Conservation (phyloP, 2,113 vertebrate genomes). For the Pardalotus punctatus region DNA sequence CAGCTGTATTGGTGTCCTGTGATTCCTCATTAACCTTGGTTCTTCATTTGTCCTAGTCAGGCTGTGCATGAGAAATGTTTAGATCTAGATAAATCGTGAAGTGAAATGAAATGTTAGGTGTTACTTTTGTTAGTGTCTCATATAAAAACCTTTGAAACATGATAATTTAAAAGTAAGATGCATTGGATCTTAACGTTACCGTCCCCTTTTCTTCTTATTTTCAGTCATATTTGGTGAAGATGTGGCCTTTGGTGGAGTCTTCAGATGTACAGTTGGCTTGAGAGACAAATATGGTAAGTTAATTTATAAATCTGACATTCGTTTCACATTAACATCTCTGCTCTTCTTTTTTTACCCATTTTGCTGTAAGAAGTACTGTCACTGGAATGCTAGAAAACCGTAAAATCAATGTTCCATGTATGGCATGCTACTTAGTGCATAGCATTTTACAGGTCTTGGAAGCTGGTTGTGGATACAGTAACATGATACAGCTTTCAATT, state of each 20-base stretch:
- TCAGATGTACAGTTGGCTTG: conserved; percentile 95
- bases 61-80: background rate
- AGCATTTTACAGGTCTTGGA: background rate
- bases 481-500: background rate
- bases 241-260: conserved; percentile 98
- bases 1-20: background rate
- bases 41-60: background rate
- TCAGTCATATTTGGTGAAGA: conserved; percentile 97
- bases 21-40: background rate
- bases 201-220: background rate
- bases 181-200: too few relatives aligned
- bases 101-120: background rate
- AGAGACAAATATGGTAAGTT: conserved; percentile 95
- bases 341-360: background rate
- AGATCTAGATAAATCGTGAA: background rate
- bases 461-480: background rate
- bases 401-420: background rate
- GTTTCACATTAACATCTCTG: background rate
- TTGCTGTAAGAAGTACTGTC: background rate
- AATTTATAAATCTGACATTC: background rate
- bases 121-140: background rate
- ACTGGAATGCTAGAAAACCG: background rate
- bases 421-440: background rate
- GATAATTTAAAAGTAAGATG: background rate
- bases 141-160: background rate